Conservation (phyloP, 2,888 invertebrate genomes). For the Brenthis hecate region DNA sequence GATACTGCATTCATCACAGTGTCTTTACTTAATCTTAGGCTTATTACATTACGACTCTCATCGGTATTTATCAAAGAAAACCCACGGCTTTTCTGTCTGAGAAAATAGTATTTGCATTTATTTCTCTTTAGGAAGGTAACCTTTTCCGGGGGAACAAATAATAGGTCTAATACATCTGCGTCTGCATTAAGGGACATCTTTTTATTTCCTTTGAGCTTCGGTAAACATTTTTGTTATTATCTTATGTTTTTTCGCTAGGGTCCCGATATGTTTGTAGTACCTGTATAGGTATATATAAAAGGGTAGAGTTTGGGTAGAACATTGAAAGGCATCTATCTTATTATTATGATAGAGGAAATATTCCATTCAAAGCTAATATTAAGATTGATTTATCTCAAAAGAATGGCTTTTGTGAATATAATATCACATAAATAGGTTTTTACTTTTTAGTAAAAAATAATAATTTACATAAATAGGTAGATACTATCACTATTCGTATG, state of each 20-base stretch:
- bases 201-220: constrained; percentile 73
- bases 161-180: constrained; percentile 77
- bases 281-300: constrained; percentile 23
- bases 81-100: constrained; percentile 49
- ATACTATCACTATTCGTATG: constrained; percentile 5
- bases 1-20: no score
- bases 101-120: constrained; percentile 72
- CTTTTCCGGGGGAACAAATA: constrained; percentile 72
- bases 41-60: neutral
- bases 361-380: neutral
- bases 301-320: constrained; percentile 23
- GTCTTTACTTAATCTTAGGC: no score
- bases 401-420: no score
- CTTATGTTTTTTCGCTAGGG: constrained; percentile 58
- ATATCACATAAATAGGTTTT: neutral
- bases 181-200: constrained; percentile 78
- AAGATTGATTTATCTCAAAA: neutral
- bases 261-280: constrained; percentile 24
- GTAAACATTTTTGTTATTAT: constrained; percentile 81
- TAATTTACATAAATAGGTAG: neutral
- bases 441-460: neutral
- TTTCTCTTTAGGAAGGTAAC: constrained; percentile 64
- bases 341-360: constrained; percentile 4
- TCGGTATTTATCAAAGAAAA: neutral
- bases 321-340: constrained; percentile 29